phyloP scores from a whole-genome alignment of 2,888 invertebrate genomes.

The Seira sanloemensis region DNA sequence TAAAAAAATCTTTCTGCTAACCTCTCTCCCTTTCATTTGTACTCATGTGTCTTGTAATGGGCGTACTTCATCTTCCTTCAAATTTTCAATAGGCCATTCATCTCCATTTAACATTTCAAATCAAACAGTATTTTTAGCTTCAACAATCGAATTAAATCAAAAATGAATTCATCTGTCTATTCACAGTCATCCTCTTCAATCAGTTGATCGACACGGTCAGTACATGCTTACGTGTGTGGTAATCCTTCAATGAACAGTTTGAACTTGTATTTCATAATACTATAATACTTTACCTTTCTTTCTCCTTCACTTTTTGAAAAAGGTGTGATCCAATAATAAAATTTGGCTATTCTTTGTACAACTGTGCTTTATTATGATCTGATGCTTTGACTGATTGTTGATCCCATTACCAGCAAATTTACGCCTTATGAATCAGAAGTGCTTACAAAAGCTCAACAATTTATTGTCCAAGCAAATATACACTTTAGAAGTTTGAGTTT shows the following conservation, averaged over 20 bases:
- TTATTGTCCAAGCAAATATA: neutral
- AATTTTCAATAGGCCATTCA: slow-evolving; percentile 1
- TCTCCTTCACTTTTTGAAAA: slow-evolving; percentile 3
- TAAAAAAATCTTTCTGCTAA: neutral
- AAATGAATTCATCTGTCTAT: slow-evolving; percentile 5
- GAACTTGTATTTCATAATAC: neutral
- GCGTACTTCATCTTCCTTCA: neutral
- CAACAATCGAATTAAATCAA: slow-evolving; percentile 16
- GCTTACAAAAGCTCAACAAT: no score
- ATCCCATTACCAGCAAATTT: slow-evolving; percentile 8
- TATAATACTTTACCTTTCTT: slow-evolving; percentile 21
- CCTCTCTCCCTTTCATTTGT: neutral
- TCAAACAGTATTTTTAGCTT: neutral
- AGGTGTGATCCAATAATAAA: slow-evolving; percentile 25
- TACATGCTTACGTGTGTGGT: neutral
- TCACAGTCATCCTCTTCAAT: slow-evolving; percentile 5
- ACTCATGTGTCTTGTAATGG: neutral
- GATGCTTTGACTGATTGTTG: neutral
- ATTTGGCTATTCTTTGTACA: neutral
- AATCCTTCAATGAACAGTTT: neutral
- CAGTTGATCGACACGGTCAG: neutral
- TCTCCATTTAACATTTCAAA: neutral
- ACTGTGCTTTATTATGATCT: slow-evolving; percentile 1
- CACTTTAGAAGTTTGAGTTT: neutral
- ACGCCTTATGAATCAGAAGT: slow-evolving; percentile 15